phyloP scores from a whole-genome alignment of 2,888 invertebrate genomes.

The Ypsolopha scabrella region DNA sequence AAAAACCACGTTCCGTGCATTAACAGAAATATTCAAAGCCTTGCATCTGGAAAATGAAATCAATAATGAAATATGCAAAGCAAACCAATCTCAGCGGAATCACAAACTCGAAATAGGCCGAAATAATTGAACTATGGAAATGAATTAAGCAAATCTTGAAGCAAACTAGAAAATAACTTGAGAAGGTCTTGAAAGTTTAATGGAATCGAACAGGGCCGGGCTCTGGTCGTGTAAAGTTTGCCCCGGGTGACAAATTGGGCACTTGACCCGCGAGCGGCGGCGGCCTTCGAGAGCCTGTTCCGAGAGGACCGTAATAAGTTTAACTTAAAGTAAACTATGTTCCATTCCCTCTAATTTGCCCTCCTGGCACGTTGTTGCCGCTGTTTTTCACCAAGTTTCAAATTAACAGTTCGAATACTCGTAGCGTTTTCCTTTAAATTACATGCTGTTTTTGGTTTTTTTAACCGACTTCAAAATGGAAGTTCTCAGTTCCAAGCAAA shows the following conservation, averaged over 20 bases:
- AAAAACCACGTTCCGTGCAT: no score
- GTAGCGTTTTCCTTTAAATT: neutral
- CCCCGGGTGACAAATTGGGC: constrained; percentile 68
- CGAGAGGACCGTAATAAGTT: constrained; percentile 68
- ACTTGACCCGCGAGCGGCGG: constrained; percentile 62
- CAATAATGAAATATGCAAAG: neutral
- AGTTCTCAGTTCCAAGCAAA: neutral
- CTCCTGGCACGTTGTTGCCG: constrained; percentile 33
- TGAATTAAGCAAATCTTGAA: constrained; percentile 62
- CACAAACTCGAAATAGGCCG: neutral
- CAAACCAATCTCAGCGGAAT: neutral
- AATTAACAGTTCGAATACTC: constrained; percentile 3
- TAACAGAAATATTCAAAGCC: neutral
- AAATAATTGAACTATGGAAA: constrained; percentile 23
- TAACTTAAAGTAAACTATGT: constrained; percentile 70
- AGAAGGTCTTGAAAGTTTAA: constrained; percentile 70
- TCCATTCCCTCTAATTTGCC: constrained; percentile 66
- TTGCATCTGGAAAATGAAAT: neutral
- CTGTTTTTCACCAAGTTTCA: constrained; percentile 27
- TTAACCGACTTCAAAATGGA: no score
- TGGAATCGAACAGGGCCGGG: constrained; percentile 64
- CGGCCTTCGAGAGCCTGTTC: constrained; percentile 60
- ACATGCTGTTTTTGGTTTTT: neutral
- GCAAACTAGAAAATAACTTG: constrained; percentile 65
- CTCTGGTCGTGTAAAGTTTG: constrained; percentile 61